These are phyloP conservation scores for Chamaetylas fuelleborni DNA, from an alignment of 2,113 vertebrate species.

Conservation along the genomic window DNA sequence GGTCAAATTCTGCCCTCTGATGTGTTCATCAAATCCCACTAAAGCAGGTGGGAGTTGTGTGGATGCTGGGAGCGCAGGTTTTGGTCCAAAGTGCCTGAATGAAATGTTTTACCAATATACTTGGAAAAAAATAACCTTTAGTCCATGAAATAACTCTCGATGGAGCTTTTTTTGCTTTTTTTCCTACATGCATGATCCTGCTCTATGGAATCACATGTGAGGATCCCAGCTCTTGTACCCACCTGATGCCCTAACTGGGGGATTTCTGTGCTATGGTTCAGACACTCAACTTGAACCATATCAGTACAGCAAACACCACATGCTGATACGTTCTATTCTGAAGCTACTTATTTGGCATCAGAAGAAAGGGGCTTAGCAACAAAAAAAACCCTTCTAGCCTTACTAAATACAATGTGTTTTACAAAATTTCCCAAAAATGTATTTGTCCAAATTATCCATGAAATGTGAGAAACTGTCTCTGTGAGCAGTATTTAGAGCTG, in stretches of 20 bases:
- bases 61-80: neutral
- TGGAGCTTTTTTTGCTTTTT: neutral
- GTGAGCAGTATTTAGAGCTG: neutral
- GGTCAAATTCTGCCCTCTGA: constrained; percentile 25
- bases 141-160: neutral
- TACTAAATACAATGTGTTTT: neutral
- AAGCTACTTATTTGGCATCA: neutral
- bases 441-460: neutral
- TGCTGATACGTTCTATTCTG: neutral
- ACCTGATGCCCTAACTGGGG: constrained; percentile 42
- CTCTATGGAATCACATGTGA: constrained; percentile 5
- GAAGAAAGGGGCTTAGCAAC: neutral
- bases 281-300: neutral
- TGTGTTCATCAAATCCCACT: constrained; percentile 12
- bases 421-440: neutral
- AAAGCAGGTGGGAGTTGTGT: constrained; percentile 15
- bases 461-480: neutral
- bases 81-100: neutral
- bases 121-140: neutral
- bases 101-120: neutral
- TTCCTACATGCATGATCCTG: constrained; percentile 14
- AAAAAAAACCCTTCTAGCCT: neutral
- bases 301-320: neutral
- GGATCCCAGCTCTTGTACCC: neutral
- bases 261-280: constrained; percentile 18